A percentile compares a stretch with the other conserved stretches of the same genome.
These are phyloP conservation scores for Tuta absoluta DNA, from an alignment of 2,888 invertebrate species.

Conservation along the genomic window DNA sequence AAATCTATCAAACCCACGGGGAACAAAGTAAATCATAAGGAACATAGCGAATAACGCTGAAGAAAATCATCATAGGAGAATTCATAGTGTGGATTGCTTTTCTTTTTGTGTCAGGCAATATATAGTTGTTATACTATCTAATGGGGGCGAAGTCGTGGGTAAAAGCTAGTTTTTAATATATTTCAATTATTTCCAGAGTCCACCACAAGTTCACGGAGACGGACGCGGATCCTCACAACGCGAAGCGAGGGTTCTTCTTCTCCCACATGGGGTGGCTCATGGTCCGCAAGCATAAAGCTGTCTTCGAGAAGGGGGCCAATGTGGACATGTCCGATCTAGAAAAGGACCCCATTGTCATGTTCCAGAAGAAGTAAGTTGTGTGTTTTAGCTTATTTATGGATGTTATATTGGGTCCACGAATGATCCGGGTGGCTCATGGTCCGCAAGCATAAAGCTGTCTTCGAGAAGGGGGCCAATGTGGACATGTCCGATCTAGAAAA, in stretches of 20 bases:
- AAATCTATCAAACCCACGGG: too few relatives aligned
- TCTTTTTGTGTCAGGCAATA: too few relatives aligned
- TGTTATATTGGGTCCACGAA: too few relatives aligned
- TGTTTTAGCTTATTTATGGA: too few relatives aligned
- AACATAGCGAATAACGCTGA: too few relatives aligned
- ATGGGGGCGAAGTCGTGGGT: too few relatives aligned
- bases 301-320: constrained; percentile 89
- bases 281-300: constrained; percentile 93
- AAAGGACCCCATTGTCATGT: constrained; percentile 90
- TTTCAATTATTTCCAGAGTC: constrained; percentile 77
- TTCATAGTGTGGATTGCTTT: too few relatives aligned
- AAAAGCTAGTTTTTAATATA: too few relatives aligned
- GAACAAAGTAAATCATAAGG: too few relatives aligned
- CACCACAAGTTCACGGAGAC: constrained; percentile 96
- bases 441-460: constrained; percentile 94
- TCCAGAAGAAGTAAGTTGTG: constrained; percentile 89
- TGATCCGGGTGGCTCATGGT: constrained; percentile 96
- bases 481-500: constrained; percentile 93
- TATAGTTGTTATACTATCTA: too few relatives aligned
- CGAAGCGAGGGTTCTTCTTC: constrained; percentile 95
- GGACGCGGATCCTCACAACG: constrained; percentile 95
- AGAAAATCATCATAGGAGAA: too few relatives aligned
- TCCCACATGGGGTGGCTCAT: constrained; percentile 97
- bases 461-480: constrained; percentile 89
- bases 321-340: constrained; percentile 93